A percentile compares a stretch with the other conserved stretches of the same genome.
These are phyloP conservation scores for Sebastes glaucus DNA, from an alignment of 2,797 vertebrate species.

Conservation along the genomic window DNA sequence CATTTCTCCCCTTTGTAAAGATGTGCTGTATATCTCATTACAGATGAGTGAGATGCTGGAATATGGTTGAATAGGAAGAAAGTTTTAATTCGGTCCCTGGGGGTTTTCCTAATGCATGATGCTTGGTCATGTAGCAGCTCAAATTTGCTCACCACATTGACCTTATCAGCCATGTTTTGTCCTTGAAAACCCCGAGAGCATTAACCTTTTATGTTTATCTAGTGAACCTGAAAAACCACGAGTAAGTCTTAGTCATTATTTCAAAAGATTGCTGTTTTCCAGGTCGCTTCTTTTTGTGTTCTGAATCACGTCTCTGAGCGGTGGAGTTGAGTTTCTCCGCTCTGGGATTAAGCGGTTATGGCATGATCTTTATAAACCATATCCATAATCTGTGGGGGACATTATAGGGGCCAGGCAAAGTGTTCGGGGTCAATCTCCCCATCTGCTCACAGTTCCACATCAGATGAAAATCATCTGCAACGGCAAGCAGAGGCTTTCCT, in stretches of 20 bases:
- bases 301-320: neutral
- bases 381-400: constrained; percentile 53
- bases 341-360: constrained; percentile 47
- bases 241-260: neutral
- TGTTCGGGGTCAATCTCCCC: constrained; percentile 42
- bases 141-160: neutral
- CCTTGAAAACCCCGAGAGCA: neutral
- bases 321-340: neutral
- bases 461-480: constrained; percentile 52
- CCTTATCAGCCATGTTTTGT: neutral
- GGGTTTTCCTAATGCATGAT: neutral
- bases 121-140: neutral
- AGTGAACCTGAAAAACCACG: neutral
- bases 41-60: neutral
- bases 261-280: neutral
- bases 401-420: constrained; percentile 13
- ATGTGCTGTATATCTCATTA: neutral
- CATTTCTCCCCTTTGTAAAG: neutral
- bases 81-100: neutral
- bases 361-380: constrained; percentile 53
- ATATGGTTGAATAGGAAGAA: neutral
- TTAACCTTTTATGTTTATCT: neutral
- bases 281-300: neutral
- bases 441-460: constrained; percentile 50
- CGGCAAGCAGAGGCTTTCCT: constrained; percentile 25